Percentiles rank a stretch among this genome's conserved stretches.
phyloP scores from a whole-genome alignment of 2,888 invertebrate species.

The Synanthedon vespiformis region DNA sequence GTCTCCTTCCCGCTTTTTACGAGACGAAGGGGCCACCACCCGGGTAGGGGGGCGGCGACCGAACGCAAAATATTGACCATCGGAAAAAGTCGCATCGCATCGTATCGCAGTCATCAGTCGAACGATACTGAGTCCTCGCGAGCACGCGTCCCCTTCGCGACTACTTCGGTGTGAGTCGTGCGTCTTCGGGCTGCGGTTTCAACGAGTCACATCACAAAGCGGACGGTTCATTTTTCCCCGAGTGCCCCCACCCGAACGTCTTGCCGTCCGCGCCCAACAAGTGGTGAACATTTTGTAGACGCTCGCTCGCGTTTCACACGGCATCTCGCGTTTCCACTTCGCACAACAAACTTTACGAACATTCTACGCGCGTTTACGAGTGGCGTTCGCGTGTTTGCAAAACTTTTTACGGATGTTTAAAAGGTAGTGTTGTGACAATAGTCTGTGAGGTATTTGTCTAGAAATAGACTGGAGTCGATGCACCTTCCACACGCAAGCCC shows the following conservation, averaged over 20 bases:
- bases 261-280: conserved; percentile 59
- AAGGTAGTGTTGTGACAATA: conserved; percentile 50
- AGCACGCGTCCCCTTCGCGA: conserved; percentile 56
- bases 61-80: conserved; percentile 73
- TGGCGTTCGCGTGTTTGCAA: conserved; percentile 35
- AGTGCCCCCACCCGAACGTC: conserved; percentile 57
- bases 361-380: conserved; percentile 49
- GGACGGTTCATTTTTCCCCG: conserved; percentile 52
- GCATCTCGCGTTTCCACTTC: conserved; percentile 59
- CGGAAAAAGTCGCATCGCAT: conserved; percentile 72
- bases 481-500: conserved; percentile 74
- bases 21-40: conserved; percentile 67
- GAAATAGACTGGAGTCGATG: conserved; percentile 69
- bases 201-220: conserved; percentile 26
- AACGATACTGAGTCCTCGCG: conserved; percentile 66
- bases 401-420: conserved; percentile 44
- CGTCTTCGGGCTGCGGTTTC: conserved; percentile 66
- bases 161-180: conserved; percentile 61
- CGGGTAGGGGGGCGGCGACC: conserved; percentile 66
- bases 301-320: conserved; percentile 43
- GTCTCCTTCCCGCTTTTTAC: conserved; percentile 72
- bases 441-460: conserved; percentile 31
- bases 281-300: conserved; percentile 37
- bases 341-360: conserved; percentile 44
- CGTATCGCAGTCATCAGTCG: conserved; percentile 55